Conservation (phyloP, 2,888 invertebrate species). For the Thera britannica region DNA sequence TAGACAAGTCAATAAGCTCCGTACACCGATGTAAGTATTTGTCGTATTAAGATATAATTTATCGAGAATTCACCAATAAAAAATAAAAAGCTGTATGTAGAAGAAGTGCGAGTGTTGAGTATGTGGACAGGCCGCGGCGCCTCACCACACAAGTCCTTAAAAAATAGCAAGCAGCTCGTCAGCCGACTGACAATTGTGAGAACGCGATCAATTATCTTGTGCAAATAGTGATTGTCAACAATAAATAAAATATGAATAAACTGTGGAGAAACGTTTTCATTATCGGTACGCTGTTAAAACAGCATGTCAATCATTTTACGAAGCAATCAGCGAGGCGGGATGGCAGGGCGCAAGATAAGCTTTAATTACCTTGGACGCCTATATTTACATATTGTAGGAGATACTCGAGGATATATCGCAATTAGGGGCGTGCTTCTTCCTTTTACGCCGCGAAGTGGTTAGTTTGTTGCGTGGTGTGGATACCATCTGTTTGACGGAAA, state of each 20-base stretch:
- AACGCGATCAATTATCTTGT: slow-evolving; percentile 82
- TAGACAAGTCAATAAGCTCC: slow-evolving; percentile 65
- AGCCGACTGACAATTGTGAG: slow-evolving; percentile 80
- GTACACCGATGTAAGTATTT: slow-evolving; percentile 70
- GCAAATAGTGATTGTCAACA: slow-evolving; percentile 82
- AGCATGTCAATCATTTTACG: slow-evolving; percentile 82
- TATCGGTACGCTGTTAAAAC: slow-evolving; percentile 77
- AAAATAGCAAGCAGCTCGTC: slow-evolving; percentile 77
- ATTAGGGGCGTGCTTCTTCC: slow-evolving; percentile 80
- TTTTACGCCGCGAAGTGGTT: slow-evolving; percentile 71
- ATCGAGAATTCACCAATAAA: slow-evolving; percentile 60
- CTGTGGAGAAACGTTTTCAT: slow-evolving; percentile 74
- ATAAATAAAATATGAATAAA: slow-evolving; percentile 77
- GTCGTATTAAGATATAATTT: slow-evolving; percentile 75
- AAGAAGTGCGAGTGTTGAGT: slow-evolving; percentile 53
- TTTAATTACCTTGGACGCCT: slow-evolving; percentile 82
- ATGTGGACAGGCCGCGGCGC: slow-evolving; percentile 62
- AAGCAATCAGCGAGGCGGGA: slow-evolving; percentile 75
- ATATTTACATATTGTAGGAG: slow-evolving; percentile 83
- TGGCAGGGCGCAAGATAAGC: slow-evolving; percentile 77
- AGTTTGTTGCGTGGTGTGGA: slow-evolving; percentile 66
- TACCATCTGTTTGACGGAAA: slow-evolving; percentile 76
- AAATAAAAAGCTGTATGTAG: slow-evolving; percentile 56
- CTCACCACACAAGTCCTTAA: slow-evolving; percentile 64
- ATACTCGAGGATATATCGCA: slow-evolving; percentile 79